Base-by-base conservation (phyloP, 2,797 vertebrate species). In the Myotis planiceps region DNA sequence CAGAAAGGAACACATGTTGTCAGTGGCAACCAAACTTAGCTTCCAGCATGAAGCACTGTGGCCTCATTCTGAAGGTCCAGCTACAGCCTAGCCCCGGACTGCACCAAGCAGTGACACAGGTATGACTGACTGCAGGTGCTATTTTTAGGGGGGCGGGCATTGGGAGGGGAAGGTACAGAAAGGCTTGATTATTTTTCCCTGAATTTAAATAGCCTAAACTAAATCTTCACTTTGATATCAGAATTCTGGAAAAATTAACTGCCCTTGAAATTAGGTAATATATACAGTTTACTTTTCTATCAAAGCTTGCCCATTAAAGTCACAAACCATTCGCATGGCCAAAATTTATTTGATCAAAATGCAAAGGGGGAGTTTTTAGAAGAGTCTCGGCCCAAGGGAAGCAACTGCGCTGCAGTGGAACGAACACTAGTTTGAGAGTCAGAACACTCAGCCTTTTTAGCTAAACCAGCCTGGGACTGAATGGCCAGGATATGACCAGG, bases 51-150 rank as follows among this genome's bases (percentile, higher is more conserved):
- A 94, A 76, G 92, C 88, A 90, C 51, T 16, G 47, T 86, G 93
- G 95, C 66, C 92, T 97, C 63, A 87, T 94, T 95, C 91, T 93
- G 90, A 96, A 93, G 68, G 94, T 80, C 45, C 55, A n/a, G 78
- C 53, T 82, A 82, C 32, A n/a, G 37, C 74, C 74, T 2, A 79
- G 75, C 32, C 92, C 75, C 0, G 49, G 47, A 80, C 88, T 76
- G 83, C 21, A 89, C 66, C 74, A 85, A 92, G 89, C 82, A 74
- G 49, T 90, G 19, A 96, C 45, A 96, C 51, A 51, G 90, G 58
- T n/a, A 51, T 3, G 45, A 21, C 25, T 79, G 47, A 83, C 71
- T 90, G 58, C 18, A 81, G 90, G 91, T 94, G 53, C 15, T 78
- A 93, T 37, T 74, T 94, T 66, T 81, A 92, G 95, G 14, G 87